Conservation (phyloP, 2,888 invertebrate species). For the Agrochola litura region DNA sequence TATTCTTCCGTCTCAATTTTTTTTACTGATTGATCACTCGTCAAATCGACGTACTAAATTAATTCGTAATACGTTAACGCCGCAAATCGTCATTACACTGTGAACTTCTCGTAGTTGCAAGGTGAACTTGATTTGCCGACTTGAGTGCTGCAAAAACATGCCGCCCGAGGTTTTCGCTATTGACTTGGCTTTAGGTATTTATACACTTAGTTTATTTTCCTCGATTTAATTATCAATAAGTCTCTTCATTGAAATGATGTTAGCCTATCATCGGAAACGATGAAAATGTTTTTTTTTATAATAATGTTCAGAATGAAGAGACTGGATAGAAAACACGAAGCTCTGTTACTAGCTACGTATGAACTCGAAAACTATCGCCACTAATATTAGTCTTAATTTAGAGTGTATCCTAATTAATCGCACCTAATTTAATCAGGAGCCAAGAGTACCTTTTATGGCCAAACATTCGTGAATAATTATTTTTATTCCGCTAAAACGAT, state of each 20-base stretch:
- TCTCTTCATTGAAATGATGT: background rate
- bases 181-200: background rate
- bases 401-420: background rate
- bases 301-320: background rate
- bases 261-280: background rate
- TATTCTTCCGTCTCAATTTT: slow-evolving; percentile 12
- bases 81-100: slow-evolving; percentile 26
- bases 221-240: slow-evolving; percentile 7
- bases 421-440: background rate
- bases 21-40: background rate
- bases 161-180: slow-evolving; percentile 23
- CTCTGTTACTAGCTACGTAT: background rate
- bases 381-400: background rate
- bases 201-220: slow-evolving; percentile 8
- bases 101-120: slow-evolving; percentile 53
- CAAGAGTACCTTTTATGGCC: background rate
- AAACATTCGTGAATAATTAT: slow-evolving; percentile 16
- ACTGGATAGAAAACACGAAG: background rate
- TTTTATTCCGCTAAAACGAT: slow-evolving; percentile 13
- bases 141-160: slow-evolving; percentile 46
- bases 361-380: background rate
- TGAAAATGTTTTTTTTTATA: background rate
- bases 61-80: slow-evolving; percentile 32
- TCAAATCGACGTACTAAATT: slow-evolving; percentile 28
- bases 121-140: slow-evolving; percentile 60